A percentile compares a stretch with the other conserved stretches of the same genome.
Conservation (phyloP, 1,140 invertebrate genomes). For the Brachionus rotundiformis region DNA sequence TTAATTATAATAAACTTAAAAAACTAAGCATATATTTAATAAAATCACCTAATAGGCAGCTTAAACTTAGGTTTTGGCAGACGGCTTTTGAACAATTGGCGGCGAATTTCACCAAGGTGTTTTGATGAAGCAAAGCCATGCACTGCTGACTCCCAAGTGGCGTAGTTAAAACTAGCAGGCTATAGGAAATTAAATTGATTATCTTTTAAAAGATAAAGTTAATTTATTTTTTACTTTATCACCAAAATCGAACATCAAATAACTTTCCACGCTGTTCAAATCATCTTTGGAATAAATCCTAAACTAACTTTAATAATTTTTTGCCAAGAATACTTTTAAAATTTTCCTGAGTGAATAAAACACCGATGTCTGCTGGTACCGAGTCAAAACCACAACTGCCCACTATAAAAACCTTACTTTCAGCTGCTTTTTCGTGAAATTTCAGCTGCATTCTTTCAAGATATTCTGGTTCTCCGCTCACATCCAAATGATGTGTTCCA, state of each 20-base stretch:
- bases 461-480: conserved; percentile 85
- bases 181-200: background rate
- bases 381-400: conserved; percentile 85
- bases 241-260: conserved; percentile 64
- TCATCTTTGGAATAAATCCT: conserved; percentile 66
- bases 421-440: conserved; percentile 75
- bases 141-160: conserved; percentile 79
- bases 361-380: conserved; percentile 82
- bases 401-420: conserved; percentile 78
- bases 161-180: conserved; percentile 68
- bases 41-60: conserved; percentile 55
- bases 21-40: background rate
- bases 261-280: conserved; percentile 76
- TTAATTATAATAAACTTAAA: background rate
- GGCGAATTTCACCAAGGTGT: conserved; percentile 70
- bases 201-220: background rate
- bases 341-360: conserved; percentile 67
- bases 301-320: conserved; percentile 54
- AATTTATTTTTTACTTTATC: conserved; percentile 52
- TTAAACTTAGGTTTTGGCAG: conserved; percentile 70
- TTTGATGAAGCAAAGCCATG: conserved; percentile 71
- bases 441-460: conserved; percentile 81
- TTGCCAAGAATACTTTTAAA: background rate
- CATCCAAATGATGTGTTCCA: conserved; percentile 82
- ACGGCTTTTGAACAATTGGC: conserved; percentile 70